Base-by-base conservation (phyloP, 2,888 invertebrate genomes). In the Hermodice carunculata region DNA sequence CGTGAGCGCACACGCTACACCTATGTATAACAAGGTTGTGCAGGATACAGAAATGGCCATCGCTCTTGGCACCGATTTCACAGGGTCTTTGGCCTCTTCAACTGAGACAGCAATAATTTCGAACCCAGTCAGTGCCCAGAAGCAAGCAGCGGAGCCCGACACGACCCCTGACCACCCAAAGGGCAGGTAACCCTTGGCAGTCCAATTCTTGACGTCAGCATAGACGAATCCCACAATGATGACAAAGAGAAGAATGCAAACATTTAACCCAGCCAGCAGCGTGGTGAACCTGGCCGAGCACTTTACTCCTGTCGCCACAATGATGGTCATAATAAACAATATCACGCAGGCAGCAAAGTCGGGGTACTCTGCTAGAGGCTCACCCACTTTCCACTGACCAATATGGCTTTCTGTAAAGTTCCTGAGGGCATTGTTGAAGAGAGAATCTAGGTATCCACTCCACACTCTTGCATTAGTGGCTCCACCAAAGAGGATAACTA, bases 181-280 rank as follows among this genome's bases (percentile, higher is more conserved):
- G 0, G 87, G 87, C 68, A 87, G 76, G 74, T 86, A 86, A 4
- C 84, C 82, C 32, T 69, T 63, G 44, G 75, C 89, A 0, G 91
- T 91, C 96, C 96, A 96, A 80, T 96, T 95, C 4, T 87, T 87
- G 14, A 91, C 86, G 77, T 95, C 91, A 0, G 95, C 95, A 81
- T 93, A 94, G 83, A 91, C 92, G 80, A 94, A 92, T 0, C 96
- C 96, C n/a, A 94, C 89, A 34, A 79, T 76, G 43, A 85, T 83
- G 24, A 86, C 80, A 59, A 87, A 83, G 6, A 78, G 56, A n/a
- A 87, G 81, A 22, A 87, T 84, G 4, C 77, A 65, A 56, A 84
- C 76, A 67, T 87, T 87, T 26, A 86, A 68, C 14, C 80, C 70
- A 3, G 86, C 86, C 59, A 87, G 82, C 19, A 84, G 73, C 17